Percentiles rank a stretch among this genome's conserved stretches.
phyloP scores from a whole-genome alignment of 2,888 invertebrate genomes.

The Drosophila cyrtoloma region DNA sequence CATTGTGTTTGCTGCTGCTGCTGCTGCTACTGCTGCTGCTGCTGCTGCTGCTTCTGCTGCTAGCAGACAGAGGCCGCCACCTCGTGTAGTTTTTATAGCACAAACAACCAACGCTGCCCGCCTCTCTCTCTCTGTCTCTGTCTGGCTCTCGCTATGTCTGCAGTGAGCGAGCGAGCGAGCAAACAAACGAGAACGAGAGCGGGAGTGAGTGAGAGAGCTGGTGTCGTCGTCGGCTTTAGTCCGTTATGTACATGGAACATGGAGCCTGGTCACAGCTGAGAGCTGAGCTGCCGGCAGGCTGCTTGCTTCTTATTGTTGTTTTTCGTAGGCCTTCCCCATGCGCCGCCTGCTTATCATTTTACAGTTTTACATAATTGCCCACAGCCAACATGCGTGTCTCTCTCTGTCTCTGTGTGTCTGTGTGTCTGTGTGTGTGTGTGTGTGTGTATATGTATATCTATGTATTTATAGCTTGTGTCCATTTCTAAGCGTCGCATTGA shows the following conservation, averaged over 20 bases:
- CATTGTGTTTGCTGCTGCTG: constrained; percentile 64
- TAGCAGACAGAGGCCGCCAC: constrained; percentile 44
- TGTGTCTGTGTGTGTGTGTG: constrained; percentile 1
- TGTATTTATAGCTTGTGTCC: constrained; percentile 48
- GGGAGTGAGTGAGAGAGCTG: neutral
- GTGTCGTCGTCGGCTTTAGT: constrained; percentile 2
- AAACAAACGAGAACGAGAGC: neutral
- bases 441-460: constrained; percentile 16
- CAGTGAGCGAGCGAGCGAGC: constrained; percentile 13
- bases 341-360: constrained; percentile 72
- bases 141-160: neutral
- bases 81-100: constrained; percentile 46
- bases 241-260: constrained; percentile 42
- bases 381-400: constrained; percentile 26
- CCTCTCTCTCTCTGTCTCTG: neutral
- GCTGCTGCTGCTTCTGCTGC: neutral
- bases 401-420: neutral
- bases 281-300: constrained; percentile 14
- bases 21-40: neutral
- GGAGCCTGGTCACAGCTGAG: constrained; percentile 25
- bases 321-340: constrained; percentile 65
- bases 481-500: constrained; percentile 58
- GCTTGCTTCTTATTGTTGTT: constrained; percentile 25
- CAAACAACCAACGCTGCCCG: constrained; percentile 6
- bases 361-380: constrained; percentile 77